Evolutionary conservation across 2,888 invertebrate genomes (phyloP).

Genomic region (Axea sp.): DNA sequence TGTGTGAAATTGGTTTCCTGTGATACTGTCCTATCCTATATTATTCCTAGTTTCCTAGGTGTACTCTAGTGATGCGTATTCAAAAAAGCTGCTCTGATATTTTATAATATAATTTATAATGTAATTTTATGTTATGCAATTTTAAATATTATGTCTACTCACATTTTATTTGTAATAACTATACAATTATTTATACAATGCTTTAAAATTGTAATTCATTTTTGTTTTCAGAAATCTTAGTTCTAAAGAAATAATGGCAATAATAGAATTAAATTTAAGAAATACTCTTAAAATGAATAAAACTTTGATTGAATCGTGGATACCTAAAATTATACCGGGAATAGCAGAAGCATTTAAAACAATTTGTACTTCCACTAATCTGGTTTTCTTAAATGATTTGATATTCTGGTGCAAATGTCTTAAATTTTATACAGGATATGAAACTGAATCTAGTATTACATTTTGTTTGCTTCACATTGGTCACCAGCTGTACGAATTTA

Average conservation of each 20-base stretch:
- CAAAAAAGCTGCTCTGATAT: too few species aligned
- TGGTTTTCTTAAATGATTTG: slow-evolving; percentile 69
- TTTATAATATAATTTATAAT: too few species aligned
- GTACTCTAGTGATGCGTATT: too few species aligned
- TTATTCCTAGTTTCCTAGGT: too few species aligned
- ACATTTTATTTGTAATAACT: too few species aligned
- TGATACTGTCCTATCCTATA: too few species aligned
- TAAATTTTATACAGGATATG: slow-evolving; percentile 70
- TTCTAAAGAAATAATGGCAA: slow-evolving; percentile 68
- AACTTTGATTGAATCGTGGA: slow-evolving; percentile 68
- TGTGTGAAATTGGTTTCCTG: too few species aligned
- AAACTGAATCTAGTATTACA: slow-evolving; percentile 66
- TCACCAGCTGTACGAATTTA: slow-evolving; percentile 69
- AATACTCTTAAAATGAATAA: slow-evolving; percentile 66
- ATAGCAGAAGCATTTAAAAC: slow-evolving; percentile 70
- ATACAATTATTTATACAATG: slow-evolving; percentile 1
- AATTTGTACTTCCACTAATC: slow-evolving; percentile 57
- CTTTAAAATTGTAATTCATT: background rate
- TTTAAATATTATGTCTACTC: too few species aligned
- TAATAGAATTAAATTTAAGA: slow-evolving; percentile 71
- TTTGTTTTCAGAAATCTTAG: slow-evolving; percentile 66
- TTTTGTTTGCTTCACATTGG: slow-evolving; percentile 71
- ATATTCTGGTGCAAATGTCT: slow-evolving; percentile 72
- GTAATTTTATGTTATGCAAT: too few species aligned
- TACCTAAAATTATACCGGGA: slow-evolving; percentile 66